Base-by-base conservation (phyloP, 2,888 invertebrate genomes). In the Xylophagus ater region DNA sequence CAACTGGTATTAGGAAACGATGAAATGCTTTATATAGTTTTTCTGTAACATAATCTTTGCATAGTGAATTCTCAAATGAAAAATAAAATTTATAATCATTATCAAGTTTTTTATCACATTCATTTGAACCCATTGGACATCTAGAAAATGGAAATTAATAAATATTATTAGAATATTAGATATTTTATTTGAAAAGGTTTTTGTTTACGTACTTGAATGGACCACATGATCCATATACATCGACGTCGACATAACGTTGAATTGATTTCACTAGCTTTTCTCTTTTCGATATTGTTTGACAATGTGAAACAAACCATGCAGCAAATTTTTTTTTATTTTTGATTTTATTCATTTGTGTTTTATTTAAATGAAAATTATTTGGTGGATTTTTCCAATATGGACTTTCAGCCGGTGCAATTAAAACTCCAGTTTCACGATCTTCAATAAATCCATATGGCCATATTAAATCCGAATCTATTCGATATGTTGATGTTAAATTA, bases 141-240 rank as follows among this genome's bases (percentile, higher is more conserved):
- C n/a, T n/a, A n/a, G n/a, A n/a, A 53, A 4, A 4, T 39, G 10
- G 41, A 37, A 34, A 34, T 40, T 9, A 29, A 20, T n/a, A 33
- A 33, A 7, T 12, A 12, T 8, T 8, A 23, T 8, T 8, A 8
- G 7, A 23, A 23, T 8, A n/a, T n/a, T n/a, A n/a, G n/a, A n/a
- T n/a, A n/a, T n/a, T n/a, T n/a, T n/a, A n/a, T n/a, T n/a, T n/a
- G n/a, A n/a, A n/a, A n/a, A n/a, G n/a, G n/a, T n/a, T n/a, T n/a
- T n/a, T n/a, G n/a, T n/a, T n/a, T n/a, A 49, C 47, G 50, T 39
- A 69, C 50, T 49, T 57, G 3, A 58, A 47, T 0, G 51, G 47
- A 1, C 78, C 77, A 53, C 81, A 81, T 2, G 51, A 53, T n/a
- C 79, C 80, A 51, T 67, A 78, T 13, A 78, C 65, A 53, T 78